A percentile compares a stretch with the other conserved stretches of the same genome.
Evolutionary conservation across 2,888 invertebrate species (phyloP).

Genomic region (Drosophila seclusa): DNA sequence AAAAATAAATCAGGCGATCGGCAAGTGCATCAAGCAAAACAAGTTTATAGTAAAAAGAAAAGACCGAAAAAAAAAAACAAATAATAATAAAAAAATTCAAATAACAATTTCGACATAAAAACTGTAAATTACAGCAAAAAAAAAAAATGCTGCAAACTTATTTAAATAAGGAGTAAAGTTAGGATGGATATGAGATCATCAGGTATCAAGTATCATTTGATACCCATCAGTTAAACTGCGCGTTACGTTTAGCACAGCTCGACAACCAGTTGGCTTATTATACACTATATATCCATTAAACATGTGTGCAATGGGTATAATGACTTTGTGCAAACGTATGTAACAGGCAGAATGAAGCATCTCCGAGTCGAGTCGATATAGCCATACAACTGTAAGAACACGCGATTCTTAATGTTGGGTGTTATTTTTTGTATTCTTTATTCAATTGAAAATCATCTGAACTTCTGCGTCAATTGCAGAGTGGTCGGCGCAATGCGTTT

Average conservation of each 20-base stretch:
- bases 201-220: not conserved
- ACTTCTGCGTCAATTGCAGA: conserved; percentile 24
- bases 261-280: not conserved
- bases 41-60: conserved; percentile 31
- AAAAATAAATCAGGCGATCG: conserved; percentile 55
- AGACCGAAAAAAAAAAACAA: conserved; percentile 1
- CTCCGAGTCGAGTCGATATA: not conserved
- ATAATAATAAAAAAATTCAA: not conserved
- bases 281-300: not conserved
- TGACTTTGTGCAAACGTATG: not conserved
- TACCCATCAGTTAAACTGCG: conserved; percentile 3
- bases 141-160: not conserved
- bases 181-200: conserved; percentile 1
- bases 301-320: not conserved
- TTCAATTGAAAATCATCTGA: conserved; percentile 17
- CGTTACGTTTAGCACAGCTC: conserved; percentile 1
- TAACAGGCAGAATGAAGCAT: not conserved
- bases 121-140: not conserved
- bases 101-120: not conserved
- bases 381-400: too few relatives aligned
- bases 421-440: not conserved
- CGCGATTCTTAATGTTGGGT: not conserved
- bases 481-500: conserved; percentile 25
- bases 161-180: not conserved
- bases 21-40: conserved; percentile 47